Percentiles rank a stretch among this genome's conserved stretches.
These are phyloP conservation scores for Lepidocolaptes lacrymiger DNA, from an alignment of 2,797 vertebrate species.

Conservation along the genomic window DNA sequence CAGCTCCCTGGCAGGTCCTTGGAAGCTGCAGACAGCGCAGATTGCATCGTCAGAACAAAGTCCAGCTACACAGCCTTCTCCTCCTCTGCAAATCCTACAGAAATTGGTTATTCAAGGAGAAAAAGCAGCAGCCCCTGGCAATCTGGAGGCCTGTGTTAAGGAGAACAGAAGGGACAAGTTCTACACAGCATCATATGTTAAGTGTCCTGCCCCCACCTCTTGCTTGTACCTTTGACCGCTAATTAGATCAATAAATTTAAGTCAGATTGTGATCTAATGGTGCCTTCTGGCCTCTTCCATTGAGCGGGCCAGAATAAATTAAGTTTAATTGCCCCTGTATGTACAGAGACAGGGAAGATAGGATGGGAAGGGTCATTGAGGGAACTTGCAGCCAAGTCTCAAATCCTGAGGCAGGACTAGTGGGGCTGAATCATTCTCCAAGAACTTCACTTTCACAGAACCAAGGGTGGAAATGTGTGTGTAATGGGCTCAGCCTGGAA, in stretches of 20 bases:
- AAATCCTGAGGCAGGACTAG: background rate
- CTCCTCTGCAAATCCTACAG: background rate
- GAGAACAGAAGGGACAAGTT: slow-evolving; percentile 26
- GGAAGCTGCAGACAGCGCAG: background rate
- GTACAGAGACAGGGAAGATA: background rate
- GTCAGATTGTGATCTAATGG: slow-evolving; percentile 30
- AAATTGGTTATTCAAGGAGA: slow-evolving; percentile 6
- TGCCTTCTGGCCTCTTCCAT: slow-evolving; percentile 43
- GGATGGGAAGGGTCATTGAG: background rate
- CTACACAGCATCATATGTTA: background rate
- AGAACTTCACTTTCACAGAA: background rate
- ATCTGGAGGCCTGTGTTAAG: background rate
- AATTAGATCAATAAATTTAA: slow-evolving; percentile 60
- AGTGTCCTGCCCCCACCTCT: background rate
- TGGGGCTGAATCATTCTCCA: background rate
- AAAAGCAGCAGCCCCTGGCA: slow-evolving; percentile 2
- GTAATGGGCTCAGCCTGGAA: background rate
- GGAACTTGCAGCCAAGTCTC: background rate
- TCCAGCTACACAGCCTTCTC: background rate
- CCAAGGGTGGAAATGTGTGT: background rate
- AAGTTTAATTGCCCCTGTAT: slow-evolving; percentile 31
- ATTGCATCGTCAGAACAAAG: background rate
- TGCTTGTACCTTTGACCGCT: slow-evolving; percentile 12
- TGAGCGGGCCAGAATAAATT: slow-evolving; percentile 1
- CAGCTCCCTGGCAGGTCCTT: background rate